Evolutionary conservation across 2,797 vertebrate species (phyloP).

Genomic region (Borostomias antarcticus): DNA sequence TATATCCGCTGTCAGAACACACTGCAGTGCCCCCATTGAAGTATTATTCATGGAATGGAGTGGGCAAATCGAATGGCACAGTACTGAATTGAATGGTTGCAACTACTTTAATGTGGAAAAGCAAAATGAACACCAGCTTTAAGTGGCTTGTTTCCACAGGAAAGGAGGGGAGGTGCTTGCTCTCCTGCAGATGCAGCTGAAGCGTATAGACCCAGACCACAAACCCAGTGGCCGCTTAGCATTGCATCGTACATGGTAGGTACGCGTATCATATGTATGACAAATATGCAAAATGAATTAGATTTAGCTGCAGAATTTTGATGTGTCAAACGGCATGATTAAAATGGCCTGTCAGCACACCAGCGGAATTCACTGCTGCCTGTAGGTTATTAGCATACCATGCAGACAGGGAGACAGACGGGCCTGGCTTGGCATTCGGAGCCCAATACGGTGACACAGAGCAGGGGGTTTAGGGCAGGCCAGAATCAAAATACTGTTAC

Average conservation of each 20-base stretch:
- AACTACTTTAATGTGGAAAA: not conserved
- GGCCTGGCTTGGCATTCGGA: conserved; percentile 6
- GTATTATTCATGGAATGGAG: not conserved
- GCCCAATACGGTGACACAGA: too few species aligned
- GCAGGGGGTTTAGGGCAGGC: not conserved
- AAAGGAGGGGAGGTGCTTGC: not conserved
- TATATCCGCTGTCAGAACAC: not conserved
- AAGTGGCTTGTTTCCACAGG: too few species aligned
- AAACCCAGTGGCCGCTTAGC: too few species aligned
- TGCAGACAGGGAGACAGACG: conserved; percentile 5
- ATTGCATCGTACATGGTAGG: too few species aligned
- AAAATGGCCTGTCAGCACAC: conserved; percentile 53
- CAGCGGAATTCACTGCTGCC: conserved; percentile 28
- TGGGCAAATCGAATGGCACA: not conserved
- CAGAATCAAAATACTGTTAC: not conserved
- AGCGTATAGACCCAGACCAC: not conserved
- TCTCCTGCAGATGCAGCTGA: not conserved
- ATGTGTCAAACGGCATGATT: conserved; percentile 37
- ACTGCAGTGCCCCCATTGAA: conserved; percentile 4
- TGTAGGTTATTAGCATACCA: conserved; percentile 36
- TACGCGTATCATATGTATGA: not conserved
- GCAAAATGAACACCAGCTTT: too few species aligned
- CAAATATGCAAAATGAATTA: conserved; percentile 12
- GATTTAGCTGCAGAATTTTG: conserved; percentile 28
- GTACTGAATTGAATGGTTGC: not conserved